Evolutionary conservation across 2,888 invertebrate species (phyloP).

Genomic region (Rhingia rostrata): DNA sequence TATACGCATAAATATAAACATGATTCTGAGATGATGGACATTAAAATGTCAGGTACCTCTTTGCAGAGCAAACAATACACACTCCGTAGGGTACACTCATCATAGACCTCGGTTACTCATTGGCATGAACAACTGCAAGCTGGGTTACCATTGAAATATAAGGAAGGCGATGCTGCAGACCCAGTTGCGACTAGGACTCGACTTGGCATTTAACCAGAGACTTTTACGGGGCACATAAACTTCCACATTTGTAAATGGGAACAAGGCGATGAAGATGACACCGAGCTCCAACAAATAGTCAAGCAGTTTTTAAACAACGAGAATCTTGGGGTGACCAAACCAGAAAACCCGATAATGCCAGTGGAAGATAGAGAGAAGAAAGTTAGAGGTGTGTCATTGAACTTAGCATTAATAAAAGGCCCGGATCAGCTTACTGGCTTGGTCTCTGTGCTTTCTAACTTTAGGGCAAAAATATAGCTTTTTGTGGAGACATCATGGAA

Average conservation of each 20-base stretch:
- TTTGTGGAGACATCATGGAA: slow-evolving; percentile 40
- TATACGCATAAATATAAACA: slow-evolving; percentile 1
- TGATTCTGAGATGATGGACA: slow-evolving; percentile 18
- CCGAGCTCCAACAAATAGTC: neutral
- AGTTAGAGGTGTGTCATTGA: slow-evolving; percentile 2
- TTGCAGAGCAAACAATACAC: neutral
- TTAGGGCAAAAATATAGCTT: slow-evolving; percentile 9
- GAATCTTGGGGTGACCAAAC: neutral
- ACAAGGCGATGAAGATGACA: slow-evolving; percentile 8
- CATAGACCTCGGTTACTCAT: slow-evolving; percentile 10
- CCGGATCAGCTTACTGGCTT: too few relatives aligned
- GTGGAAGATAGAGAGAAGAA: neutral
- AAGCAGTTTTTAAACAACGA: slow-evolving; percentile 14
- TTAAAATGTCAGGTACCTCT: slow-evolving; percentile 7
- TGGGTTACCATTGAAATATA: slow-evolving; percentile 19
- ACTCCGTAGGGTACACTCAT: slow-evolving; percentile 5
- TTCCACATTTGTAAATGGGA: slow-evolving; percentile 18
- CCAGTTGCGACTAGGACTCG: slow-evolving; percentile 15
- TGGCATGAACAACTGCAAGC: slow-evolving; percentile 19
- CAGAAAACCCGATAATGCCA: neutral
- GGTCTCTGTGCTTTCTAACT: slow-evolving; percentile 7
- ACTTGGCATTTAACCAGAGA: slow-evolving; percentile 11
- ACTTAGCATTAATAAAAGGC: too few relatives aligned
- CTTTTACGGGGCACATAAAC: neutral
- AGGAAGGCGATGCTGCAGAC: slow-evolving; percentile 2